These are phyloP conservation scores for Rhynchotus rufescens DNA, from an alignment of 2,797 vertebrate genomes.

Conservation along the genomic window DNA sequence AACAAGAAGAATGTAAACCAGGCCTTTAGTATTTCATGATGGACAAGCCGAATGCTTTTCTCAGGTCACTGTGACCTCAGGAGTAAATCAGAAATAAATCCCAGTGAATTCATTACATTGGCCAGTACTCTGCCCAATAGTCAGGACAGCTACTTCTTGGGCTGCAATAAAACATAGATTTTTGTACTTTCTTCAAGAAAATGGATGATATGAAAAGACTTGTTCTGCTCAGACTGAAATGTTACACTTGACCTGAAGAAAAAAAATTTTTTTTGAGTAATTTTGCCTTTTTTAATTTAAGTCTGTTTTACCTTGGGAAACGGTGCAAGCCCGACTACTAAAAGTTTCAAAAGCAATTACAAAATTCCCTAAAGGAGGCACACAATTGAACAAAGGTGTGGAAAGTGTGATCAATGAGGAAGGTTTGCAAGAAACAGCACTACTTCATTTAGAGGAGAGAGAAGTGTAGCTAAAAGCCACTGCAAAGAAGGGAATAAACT, in stretches of 20 bases:
- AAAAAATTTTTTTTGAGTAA: neutral
- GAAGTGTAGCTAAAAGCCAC: neutral
- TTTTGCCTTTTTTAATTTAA: neutral
- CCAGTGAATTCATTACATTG: neutral
- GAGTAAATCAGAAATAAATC: neutral
- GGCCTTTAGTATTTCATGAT: neutral
- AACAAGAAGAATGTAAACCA: neutral
- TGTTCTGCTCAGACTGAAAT: neutral
- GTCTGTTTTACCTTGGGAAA: neutral
- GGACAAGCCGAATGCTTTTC: neutral
- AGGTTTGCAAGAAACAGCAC: neutral
- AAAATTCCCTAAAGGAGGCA: neutral
- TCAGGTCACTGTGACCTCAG: neutral
- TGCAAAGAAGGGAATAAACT: neutral
- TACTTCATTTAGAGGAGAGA: neutral
- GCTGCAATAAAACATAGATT: neutral
- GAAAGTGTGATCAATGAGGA: neutral
- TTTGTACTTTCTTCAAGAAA: conserved; percentile 5
- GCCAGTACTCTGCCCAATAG: neutral
- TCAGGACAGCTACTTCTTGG: neutral
- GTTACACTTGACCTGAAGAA: neutral
- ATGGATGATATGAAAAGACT: neutral
- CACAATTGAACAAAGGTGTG: neutral
- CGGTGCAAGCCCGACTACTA: neutral
- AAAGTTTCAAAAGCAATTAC: neutral